phyloP scores from a whole-genome alignment of 2,113 vertebrate genomes.

The Rhea pennata region DNA sequence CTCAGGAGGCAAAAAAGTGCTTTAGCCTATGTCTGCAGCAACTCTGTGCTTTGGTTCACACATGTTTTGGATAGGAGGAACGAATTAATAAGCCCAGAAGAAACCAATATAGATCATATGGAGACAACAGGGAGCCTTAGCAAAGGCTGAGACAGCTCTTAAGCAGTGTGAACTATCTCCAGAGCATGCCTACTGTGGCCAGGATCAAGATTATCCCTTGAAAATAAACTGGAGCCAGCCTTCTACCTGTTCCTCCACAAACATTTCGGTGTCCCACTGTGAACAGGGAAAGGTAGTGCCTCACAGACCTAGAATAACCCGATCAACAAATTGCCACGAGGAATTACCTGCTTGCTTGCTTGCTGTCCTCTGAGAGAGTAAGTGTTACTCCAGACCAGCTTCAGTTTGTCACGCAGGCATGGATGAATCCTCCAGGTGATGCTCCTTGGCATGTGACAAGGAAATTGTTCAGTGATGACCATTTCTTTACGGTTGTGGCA shows the following conservation, averaged over 20 bases:
- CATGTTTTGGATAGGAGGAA: not conserved
- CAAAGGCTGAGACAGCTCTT: not conserved
- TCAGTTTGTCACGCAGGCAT: rapidly evolving
- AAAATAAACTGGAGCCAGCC: not conserved
- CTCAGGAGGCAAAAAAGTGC: not conserved
- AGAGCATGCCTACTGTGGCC: not conserved
- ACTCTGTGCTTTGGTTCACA: not conserved
- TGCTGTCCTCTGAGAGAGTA: not conserved
- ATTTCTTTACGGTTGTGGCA: not conserved
- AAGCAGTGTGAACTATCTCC: not conserved
- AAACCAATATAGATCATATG: rapidly evolving
- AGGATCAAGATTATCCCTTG: not conserved
- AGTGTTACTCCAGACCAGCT: not conserved
- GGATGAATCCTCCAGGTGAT: rapidly evolving
- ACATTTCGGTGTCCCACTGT: not conserved
- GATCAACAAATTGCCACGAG: not conserved
- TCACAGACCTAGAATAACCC: not conserved
- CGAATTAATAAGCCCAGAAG: rapidly evolving
- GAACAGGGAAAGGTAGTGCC: not conserved
- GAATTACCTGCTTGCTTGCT: not conserved
- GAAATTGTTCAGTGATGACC: not conserved
- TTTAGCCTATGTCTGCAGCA: not conserved
- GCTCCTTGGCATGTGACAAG: not conserved
- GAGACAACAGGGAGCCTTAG: not conserved
- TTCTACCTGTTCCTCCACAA: not conserved